These are phyloP conservation scores for Thymallus thymallus DNA, from an alignment of 2,113 vertebrate genomes.

Conservation along the genomic window DNA sequence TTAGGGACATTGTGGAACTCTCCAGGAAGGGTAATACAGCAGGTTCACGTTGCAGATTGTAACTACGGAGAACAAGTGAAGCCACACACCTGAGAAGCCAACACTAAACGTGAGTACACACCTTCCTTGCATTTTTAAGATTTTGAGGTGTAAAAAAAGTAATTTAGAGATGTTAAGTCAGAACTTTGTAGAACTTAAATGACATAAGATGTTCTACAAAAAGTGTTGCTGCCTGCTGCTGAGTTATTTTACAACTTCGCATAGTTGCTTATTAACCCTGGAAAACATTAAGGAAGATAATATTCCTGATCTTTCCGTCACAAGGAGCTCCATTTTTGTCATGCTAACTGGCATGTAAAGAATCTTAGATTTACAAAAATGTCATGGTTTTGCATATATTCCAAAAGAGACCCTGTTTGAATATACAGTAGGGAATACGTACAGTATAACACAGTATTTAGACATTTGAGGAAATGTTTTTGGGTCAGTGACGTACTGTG, in stretches of 20 bases:
- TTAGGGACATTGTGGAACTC: slow-evolving; percentile 53
- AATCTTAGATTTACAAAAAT: neutral
- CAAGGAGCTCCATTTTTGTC: neutral
- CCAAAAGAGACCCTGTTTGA: neutral
- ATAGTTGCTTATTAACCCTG: slow-evolving; percentile 28
- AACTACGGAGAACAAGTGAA: slow-evolving; percentile 14
- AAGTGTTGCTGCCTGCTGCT: neutral
- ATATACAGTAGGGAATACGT: neutral
- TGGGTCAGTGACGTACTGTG: neutral
- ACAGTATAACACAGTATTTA: neutral
- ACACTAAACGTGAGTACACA: slow-evolving; percentile 40
- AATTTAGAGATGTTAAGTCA: neutral
- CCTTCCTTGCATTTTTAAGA: neutral
- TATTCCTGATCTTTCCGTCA: neutral
- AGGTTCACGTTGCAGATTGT: slow-evolving; percentile 48
- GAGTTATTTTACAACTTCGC: slow-evolving; percentile 50
- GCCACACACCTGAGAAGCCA: slow-evolving; percentile 23
- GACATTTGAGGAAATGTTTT: neutral
- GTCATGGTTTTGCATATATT: neutral
- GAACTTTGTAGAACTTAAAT: neutral
- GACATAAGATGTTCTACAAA: neutral
- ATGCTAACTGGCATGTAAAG: neutral
- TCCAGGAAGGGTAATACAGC: slow-evolving; percentile 23
- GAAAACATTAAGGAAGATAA: slow-evolving; percentile 4
- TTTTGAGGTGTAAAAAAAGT: neutral